Evolutionary conservation across 1,140 invertebrate species (phyloP), one percentile per base, ranked within the genome.

Genomic region (Lepidurus arcticus): DNA sequence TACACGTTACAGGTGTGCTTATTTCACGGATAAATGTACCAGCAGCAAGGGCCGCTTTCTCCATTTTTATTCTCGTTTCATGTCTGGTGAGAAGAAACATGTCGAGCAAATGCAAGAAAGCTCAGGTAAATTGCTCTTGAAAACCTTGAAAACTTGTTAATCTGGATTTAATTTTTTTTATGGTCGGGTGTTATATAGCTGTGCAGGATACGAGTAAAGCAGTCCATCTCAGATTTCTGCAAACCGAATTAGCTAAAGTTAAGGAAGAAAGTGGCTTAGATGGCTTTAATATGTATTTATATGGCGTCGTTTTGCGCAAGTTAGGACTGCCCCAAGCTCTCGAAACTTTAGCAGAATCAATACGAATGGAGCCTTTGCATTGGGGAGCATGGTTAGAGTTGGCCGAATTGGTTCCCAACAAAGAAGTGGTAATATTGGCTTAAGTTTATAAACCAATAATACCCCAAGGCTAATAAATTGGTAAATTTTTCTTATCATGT

Each of bases 341-440:
- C 42, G 90, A 93, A 80, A 89, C 93, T 76, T 87, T 98, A 13
- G 86, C 93, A 16, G 91, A 94, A 82, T 88, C 95, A 34, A 88
- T 96, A 1, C 88, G 90, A 78, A 87, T 88, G 42, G 89, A 92
- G 80, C 95, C 96, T 11, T 90, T 94, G 81, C 89, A 96, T 78
- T 98, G 97, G 96, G 91, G 93, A 76, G 91, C 95, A 0, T 99
- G 97, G 94, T 86, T 95, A 44, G 96, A 98, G 85, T 84, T 99
- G n/a, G 91, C 94, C 7, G 88, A 90, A 2, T 85, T 98, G 1
- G 91, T 97, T 42, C 91, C 90, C 80, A 93, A 96, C 82, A 91
- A 90, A 84, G 92, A 87, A 81, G 86, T 84, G 82, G 87, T 88
- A 81, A 81, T 80, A 77, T 74, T 24, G 34, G n/a, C 53, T 78